Percentiles rank a stretch among this genome's conserved stretches.
Conservation (phyloP, 2,888 invertebrate species). For the Ochropleura leucogaster region DNA sequence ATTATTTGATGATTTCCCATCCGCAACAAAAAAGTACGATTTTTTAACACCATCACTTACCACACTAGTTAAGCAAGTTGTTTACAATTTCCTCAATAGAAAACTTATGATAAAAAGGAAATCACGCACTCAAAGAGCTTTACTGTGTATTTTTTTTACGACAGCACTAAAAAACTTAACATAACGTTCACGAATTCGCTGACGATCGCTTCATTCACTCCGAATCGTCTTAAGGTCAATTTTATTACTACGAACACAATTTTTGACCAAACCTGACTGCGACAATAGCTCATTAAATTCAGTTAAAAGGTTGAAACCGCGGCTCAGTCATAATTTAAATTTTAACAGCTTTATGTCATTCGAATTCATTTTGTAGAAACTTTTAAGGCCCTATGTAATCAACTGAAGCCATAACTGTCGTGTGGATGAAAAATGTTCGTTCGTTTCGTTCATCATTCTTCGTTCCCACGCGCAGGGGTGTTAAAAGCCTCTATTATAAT, state of each 20-base stretch:
- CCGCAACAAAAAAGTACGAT: background rate
- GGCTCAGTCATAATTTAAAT: conserved; percentile 53
- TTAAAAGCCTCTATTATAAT: conserved; percentile 76
- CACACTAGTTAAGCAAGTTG: background rate
- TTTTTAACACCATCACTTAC: background rate
- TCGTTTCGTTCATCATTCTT: conserved; percentile 61
- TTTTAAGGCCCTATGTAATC: conserved; percentile 71
- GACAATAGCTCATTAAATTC: conserved; percentile 60
- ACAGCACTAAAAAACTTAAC: conserved; percentile 20
- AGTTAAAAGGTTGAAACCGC: conserved; percentile 36
- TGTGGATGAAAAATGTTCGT: conserved; percentile 75
- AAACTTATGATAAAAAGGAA: conserved; percentile 25
- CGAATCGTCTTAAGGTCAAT: conserved; percentile 12
- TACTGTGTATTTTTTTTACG: conserved; percentile 33
- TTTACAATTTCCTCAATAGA: conserved; percentile 31
- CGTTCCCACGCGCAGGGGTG: conserved; percentile 74
- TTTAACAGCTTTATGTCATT: conserved; percentile 62
- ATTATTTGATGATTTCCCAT: too few species aligned
- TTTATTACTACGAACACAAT: conserved; percentile 35
- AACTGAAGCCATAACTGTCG: conserved; percentile 77
- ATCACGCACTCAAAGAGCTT: conserved; percentile 8
- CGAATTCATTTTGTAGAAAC: conserved; percentile 60
- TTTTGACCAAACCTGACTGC: conserved; percentile 38
- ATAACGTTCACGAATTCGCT: conserved; percentile 37
- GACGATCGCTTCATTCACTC: conserved; percentile 42